phyloP scores from a whole-genome alignment of 2,113 vertebrate genomes.

The Phocoena sinus region DNA sequence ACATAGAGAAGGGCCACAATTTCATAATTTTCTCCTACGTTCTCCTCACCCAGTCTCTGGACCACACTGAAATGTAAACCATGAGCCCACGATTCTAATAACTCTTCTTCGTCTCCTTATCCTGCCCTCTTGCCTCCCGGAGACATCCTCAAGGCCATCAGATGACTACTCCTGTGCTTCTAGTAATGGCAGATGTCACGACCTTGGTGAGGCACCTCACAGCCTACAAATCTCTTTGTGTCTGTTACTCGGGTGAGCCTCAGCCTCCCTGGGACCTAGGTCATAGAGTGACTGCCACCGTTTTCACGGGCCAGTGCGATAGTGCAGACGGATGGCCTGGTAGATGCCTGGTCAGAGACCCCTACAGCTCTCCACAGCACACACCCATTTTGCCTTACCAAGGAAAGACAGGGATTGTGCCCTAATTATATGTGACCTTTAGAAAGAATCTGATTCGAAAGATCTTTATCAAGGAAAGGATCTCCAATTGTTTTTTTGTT shows the following conservation, averaged over 20 bases:
- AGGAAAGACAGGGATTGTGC: neutral
- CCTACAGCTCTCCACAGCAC: accelerated
- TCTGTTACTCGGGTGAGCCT: neutral
- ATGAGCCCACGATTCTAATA: neutral
- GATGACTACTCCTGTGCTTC: neutral
- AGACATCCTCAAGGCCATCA: neutral
- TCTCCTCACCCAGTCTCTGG: neutral
- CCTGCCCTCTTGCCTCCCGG: neutral
- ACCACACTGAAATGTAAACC: neutral
- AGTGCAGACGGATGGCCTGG: neutral
- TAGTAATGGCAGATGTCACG: neutral
- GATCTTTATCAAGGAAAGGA: neutral
- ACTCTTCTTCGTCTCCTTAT: neutral
- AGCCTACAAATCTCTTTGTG: neutral
- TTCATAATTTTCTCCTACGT: neutral
- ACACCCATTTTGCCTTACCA: neutral
- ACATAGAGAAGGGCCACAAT: neutral
- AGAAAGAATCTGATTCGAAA: neutral
- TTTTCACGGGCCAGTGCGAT: neutral
- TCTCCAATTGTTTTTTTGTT: neutral
- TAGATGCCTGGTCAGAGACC: neutral
- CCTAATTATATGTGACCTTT: neutral
- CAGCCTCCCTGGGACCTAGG: neutral
- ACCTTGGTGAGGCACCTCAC: neutral
- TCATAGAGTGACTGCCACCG: accelerated